Conservation (phyloP, 2,888 invertebrate genomes). For the Agelastica alni region DNA sequence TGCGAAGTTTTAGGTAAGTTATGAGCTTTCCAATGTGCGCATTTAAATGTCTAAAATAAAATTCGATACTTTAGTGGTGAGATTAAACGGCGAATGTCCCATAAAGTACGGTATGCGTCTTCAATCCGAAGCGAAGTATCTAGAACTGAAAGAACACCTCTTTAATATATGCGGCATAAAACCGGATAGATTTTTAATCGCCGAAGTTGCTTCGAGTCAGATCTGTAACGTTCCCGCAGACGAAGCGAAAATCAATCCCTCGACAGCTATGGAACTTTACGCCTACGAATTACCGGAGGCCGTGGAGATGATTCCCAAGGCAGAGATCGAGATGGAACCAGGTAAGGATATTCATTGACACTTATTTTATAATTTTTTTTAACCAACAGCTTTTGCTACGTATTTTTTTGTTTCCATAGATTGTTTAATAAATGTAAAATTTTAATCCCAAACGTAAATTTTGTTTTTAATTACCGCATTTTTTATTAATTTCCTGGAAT, state of each 20-base stretch:
- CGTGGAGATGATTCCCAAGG: constrained; percentile 35
- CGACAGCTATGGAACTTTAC: constrained; percentile 63
- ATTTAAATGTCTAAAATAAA: background rate
- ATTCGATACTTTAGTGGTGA: constrained; percentile 62
- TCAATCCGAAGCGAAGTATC: constrained; percentile 80
- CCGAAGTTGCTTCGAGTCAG: constrained; percentile 72
- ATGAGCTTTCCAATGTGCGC: no score
- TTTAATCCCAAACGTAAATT: no score
- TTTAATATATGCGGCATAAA: constrained; percentile 66
- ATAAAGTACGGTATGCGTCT: constrained; percentile 83
- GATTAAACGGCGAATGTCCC: constrained; percentile 82
- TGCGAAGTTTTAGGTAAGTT: constrained; percentile 69
- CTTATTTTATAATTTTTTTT: no score
- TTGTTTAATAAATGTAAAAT: no score
- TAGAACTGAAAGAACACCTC: constrained; percentile 75
- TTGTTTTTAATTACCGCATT: no score
- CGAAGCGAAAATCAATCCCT: constrained; percentile 59
- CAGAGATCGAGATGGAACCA: constrained; percentile 40
- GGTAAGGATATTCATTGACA: constrained; percentile 32
- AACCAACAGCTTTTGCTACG: no score
- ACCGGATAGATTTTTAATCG: constrained; percentile 68
- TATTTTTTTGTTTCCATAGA: no score
- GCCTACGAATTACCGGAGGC: constrained; percentile 70
- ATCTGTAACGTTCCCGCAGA: constrained; percentile 66
- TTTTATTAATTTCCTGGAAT: no score